A percentile compares a stretch with the other conserved stretches of the same genome.
Conservation (phyloP, 2,113 vertebrate genomes). For the Hipposideros armiger region DNA sequence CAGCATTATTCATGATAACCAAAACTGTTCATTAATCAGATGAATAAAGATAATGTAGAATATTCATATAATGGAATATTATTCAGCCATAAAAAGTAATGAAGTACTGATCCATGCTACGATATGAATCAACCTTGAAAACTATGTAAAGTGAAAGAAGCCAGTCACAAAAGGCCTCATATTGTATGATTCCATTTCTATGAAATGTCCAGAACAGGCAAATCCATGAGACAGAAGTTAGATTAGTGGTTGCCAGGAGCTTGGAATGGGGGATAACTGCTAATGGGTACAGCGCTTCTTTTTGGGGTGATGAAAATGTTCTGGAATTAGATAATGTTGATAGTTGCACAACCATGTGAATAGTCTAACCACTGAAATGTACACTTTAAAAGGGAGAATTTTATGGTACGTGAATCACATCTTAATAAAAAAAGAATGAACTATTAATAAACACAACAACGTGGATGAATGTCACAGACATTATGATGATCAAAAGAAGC, state of each 20-base stretch:
- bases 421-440: slow-evolving; percentile 17
- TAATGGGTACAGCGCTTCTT: slow-evolving; percentile 16
- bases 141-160: background rate
- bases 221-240: background rate
- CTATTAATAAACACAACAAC: background rate
- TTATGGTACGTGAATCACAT: background rate
- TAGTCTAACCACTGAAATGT: background rate
- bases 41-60: background rate
- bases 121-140: background rate
- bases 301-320: background rate
- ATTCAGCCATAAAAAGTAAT: slow-evolving; percentile 7
- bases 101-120: background rate
- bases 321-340: background rate
- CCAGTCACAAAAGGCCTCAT: background rate
- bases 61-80: background rate
- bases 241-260: background rate
- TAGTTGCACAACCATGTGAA: background rate
- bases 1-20: background rate
- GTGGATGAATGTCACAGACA: background rate
- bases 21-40: background rate
- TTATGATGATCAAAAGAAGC: slow-evolving; percentile 21
- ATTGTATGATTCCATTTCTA: background rate
- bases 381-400: slow-evolving; percentile 37
- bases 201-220: background rate
- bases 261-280: background rate